Percentiles rank a stretch among this genome's conserved stretches.
Evolutionary conservation across 1,140 invertebrate species (phyloP).

Genomic region (Meloidogyne chitwoodi): DNA sequence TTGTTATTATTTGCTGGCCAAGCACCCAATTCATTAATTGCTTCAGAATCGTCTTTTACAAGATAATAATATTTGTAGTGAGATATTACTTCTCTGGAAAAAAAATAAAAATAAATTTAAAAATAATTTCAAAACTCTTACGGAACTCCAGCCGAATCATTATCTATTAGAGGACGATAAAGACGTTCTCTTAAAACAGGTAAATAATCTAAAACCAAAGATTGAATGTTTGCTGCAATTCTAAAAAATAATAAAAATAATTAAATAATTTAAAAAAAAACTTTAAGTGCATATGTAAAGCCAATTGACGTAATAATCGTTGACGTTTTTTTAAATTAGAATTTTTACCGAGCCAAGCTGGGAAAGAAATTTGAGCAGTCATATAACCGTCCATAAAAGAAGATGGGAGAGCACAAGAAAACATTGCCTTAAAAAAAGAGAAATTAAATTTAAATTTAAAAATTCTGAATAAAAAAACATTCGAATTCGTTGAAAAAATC

Average conservation of each 20-base stretch:
- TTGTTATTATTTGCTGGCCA: conserved; percentile 77
- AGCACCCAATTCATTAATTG: conserved; percentile 74
- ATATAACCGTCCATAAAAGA: conserved; percentile 76
- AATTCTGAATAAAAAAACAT: background rate
- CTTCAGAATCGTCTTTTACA: conserved; percentile 82
- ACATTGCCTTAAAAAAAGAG: conserved; percentile 70
- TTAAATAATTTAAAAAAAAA: conserved; percentile 12
- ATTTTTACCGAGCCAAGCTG: conserved; percentile 90
- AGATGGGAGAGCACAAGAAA: conserved; percentile 83
- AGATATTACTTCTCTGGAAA: conserved; percentile 69
- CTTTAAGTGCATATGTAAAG: conserved; percentile 74
- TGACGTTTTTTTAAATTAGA: conserved; percentile 76
- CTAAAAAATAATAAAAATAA: conserved; percentile 29
- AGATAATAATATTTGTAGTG: conserved; percentile 77
- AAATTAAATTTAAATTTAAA: background rate
- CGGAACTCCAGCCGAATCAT: conserved; percentile 69
- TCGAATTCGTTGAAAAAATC: background rate
- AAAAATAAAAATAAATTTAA: background rate
- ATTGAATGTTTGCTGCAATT: conserved; percentile 41
- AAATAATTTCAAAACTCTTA: conserved; percentile 23
- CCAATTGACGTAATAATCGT: conserved; percentile 76
- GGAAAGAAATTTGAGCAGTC: conserved; percentile 77
- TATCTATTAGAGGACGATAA: conserved; percentile 66
- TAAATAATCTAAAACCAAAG: conserved; percentile 46
- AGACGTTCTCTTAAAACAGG: conserved; percentile 41